Conservation (phyloP, 1,140 invertebrate genomes). For the Ridgeia piscesae region DNA sequence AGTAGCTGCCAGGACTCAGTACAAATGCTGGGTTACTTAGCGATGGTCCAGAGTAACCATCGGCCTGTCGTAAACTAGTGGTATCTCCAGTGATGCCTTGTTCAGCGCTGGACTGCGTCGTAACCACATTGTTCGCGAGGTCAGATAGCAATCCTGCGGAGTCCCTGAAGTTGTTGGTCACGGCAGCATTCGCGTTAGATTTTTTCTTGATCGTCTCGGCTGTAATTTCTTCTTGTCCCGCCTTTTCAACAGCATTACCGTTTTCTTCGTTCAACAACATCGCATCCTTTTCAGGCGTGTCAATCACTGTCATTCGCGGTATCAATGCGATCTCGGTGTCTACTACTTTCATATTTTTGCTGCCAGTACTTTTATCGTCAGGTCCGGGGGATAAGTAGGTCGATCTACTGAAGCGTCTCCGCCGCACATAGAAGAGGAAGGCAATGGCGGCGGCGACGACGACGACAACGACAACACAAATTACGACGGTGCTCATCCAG, state of each 20-base stretch:
- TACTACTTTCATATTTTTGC: neutral
- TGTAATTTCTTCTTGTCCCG: neutral
- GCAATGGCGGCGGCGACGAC: neutral
- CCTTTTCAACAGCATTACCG: neutral
- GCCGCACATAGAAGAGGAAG: neutral
- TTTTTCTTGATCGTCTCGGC: neutral
- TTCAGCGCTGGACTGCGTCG: too few species aligned
- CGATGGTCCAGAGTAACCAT: neutral
- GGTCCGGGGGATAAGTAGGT: neutral
- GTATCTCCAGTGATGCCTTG: too few species aligned
- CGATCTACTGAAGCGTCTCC: neutral
- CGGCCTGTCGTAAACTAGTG: too few species aligned
- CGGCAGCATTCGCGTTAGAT: too few species aligned
- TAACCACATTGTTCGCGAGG: too few species aligned
- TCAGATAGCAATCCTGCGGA: too few species aligned
- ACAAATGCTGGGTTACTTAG: neutral
- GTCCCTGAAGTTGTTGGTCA: too few species aligned
- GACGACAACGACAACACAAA: neutral
- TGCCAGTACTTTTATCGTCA: neutral
- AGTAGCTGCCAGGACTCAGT: neutral
- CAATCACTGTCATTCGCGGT: neutral
- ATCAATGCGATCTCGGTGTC: neutral
- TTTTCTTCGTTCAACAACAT: neutral
- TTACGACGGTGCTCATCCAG: neutral
- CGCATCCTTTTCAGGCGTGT: neutral